Evolutionary conservation across 2,888 invertebrate species (phyloP).

Genomic region (Spisula solida): DNA sequence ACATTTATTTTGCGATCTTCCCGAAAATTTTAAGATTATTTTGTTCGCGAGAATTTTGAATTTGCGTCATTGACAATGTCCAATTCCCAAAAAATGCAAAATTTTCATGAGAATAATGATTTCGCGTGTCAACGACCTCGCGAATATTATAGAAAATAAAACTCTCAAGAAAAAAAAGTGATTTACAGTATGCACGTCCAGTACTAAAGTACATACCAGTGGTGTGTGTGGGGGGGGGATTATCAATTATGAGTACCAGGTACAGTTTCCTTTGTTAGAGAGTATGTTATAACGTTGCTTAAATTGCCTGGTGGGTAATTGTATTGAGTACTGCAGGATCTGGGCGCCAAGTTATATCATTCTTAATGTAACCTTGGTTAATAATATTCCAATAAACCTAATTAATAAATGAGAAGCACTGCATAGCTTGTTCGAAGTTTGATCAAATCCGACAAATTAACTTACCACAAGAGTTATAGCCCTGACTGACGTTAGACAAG

Average conservation of each 20-base stretch:
- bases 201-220: neutral
- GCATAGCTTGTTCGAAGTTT: neutral
- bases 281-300: neutral
- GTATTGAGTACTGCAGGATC: neutral
- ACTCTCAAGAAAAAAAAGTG: no score
- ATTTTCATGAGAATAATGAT: no score
- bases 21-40: no score
- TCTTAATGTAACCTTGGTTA: constrained; percentile 4
- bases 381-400: neutral
- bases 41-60: no score
- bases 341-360: neutral
- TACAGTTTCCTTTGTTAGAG: neutral
- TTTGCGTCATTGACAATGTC: no score
- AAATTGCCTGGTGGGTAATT: neutral
- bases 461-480: neutral
- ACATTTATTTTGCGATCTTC: no score
- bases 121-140: no score
- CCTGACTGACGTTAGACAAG: no score
- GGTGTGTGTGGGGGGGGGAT: neutral
- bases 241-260: neutral
- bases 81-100: no score
- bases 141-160: no score
- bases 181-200: no score
- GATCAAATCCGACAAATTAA: constrained; percentile 3
- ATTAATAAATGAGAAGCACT: neutral